Evolutionary conservation across 2,113 vertebrate species (phyloP), one percentile per base, ranked within the genome.

Genomic region (Tyrannus savana): DNA sequence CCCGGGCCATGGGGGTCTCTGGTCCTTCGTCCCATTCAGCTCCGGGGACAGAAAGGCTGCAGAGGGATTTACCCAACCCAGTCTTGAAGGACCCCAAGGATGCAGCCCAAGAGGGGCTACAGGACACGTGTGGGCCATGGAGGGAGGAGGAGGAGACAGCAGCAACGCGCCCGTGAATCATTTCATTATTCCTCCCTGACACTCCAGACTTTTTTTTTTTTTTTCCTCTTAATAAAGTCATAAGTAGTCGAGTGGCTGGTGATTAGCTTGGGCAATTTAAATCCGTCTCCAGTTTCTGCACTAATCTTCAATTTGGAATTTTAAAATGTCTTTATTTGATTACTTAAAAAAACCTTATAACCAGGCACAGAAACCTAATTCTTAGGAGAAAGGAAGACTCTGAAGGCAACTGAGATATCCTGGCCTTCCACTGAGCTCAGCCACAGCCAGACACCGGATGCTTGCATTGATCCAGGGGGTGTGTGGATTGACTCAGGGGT

Each of bases 401-500:
- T 0, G 0, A 60, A 86, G 24, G 68, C 46, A 84, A 53, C 59
- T 1, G 7, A 59, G 87, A 3, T n/a, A 66, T 37, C n/a, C 37
- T 7, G 5, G 47, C 37, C 14, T 58, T 50, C 4, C 9, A 11
- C 33, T 4, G 53, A 37, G 53, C 53, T 46, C 66, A 25, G 25
- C n/a, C 15, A 15, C 47, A 80, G 42, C 47, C 1, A 0, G 56
- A n/a, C 16, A 19, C 35, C 0, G 2, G 55, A 14, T 4, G 50
- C 7, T 56, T 12, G 71, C 88, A 28, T 0, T 5, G 3, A 53
- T 13, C 42, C 39, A 6, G 46, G 41, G 49, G 24, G 7, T 1
- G 5, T 2, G 33, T 0, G 0, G 1, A 37, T n/a, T 0, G 3
- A 9, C 7, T 30, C 0, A 1, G n/a, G 42, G 39, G 5, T 33